These are phyloP conservation scores for Lithophane ornitopus DNA, from an alignment of 2,888 invertebrate genomes.

Conservation along the genomic window DNA sequence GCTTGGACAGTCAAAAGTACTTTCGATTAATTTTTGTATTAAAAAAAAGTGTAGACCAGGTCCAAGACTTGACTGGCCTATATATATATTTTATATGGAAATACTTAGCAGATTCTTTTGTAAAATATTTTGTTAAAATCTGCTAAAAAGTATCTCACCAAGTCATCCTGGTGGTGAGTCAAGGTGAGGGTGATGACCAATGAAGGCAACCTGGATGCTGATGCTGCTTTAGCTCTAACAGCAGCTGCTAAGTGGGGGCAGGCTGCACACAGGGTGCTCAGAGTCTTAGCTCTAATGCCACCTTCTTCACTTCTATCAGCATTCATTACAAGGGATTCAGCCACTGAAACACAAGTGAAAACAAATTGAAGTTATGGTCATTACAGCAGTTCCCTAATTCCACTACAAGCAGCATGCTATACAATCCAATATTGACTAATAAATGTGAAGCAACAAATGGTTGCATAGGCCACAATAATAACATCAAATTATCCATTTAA, in stretches of 20 bases:
- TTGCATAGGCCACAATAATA: not conserved
- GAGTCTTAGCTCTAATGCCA: slow-evolving; percentile 94
- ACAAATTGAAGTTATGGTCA: not conserved
- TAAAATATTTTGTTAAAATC: not conserved
- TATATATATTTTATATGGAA: not conserved
- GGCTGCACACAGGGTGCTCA: slow-evolving; percentile 96
- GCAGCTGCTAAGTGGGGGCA: slow-evolving; percentile 96
- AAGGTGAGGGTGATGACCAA: slow-evolving; percentile 96
- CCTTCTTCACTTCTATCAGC: slow-evolving; percentile 98
- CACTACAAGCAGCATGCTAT: not conserved
- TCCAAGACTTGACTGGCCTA: not conserved
- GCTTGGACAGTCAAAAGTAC: not conserved
- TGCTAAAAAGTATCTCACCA: slow-evolving; percentile 79
- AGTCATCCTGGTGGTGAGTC: slow-evolving; percentile 91
- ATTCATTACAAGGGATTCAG: slow-evolving; percentile 95
- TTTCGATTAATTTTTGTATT: not conserved
- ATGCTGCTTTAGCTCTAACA: slow-evolving; percentile 96
- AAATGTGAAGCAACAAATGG: not conserved
- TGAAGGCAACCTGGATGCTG: slow-evolving; percentile 97
- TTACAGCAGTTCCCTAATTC: not conserved
- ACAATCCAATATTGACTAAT: not conserved
- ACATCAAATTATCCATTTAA: too few species aligned
- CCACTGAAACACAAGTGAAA: slow-evolving; percentile 90
- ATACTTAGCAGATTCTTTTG: not conserved
- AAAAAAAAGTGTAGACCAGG: not conserved